Evolutionary conservation across 2,113 vertebrate genomes (phyloP).

Genomic region (crab-eating macaque (Macaca fascicularis)): DNA sequence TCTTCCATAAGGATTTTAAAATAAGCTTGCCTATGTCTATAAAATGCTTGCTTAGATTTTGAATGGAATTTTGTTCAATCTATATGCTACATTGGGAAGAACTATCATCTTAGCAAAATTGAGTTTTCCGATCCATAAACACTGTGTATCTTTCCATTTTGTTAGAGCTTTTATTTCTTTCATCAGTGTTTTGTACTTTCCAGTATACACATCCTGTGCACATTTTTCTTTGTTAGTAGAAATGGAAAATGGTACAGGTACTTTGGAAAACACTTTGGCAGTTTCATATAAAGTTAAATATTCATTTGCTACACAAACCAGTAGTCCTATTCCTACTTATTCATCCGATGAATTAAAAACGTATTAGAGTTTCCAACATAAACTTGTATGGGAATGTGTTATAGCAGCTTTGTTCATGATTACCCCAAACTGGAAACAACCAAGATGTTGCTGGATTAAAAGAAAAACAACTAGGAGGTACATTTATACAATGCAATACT

Average conservation of each 20-base stretch:
- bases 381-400: neutral
- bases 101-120: neutral
- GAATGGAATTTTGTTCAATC: neutral
- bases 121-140: neutral
- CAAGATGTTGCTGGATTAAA: neutral
- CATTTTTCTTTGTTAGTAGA: neutral
- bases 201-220: neutral
- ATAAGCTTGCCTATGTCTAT: neutral
- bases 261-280: neutral
- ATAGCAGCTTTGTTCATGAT: neutral
- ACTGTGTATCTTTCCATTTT: neutral
- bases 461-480: neutral
- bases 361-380: neutral
- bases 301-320: neutral
- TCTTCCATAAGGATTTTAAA: neutral
- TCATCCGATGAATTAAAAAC: neutral
- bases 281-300: neutral
- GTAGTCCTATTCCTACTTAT: neutral
- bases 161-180: neutral
- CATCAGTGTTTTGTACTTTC: neutral
- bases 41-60: neutral
- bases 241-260: neutral
- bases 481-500: neutral
- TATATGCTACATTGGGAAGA: neutral
- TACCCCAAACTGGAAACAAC: neutral